Evolutionary conservation across 2,797 vertebrate species (phyloP).

Genomic region (Diglossa cyanea): DNA sequence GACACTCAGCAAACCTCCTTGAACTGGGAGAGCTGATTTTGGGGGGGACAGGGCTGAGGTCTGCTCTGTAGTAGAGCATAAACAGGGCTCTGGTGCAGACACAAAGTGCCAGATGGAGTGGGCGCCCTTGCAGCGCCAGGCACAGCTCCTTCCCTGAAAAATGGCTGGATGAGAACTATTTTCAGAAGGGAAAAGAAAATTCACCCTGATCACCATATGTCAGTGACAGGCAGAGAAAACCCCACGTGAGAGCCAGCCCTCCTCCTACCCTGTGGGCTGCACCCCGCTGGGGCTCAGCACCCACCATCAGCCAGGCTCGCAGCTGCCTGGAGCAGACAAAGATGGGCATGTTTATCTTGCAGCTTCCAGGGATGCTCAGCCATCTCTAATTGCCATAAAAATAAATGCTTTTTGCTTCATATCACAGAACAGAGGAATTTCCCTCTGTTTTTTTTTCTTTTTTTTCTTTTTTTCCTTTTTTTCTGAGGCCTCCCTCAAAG

Average conservation of each 20-base stretch:
- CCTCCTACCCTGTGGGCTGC: neutral
- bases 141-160: neutral
- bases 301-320: neutral
- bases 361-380: slow-evolving; percentile 42
- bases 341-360: slow-evolving; percentile 10
- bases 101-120: neutral
- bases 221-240: neutral
- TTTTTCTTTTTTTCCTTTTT: neutral
- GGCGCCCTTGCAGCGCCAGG: neutral
- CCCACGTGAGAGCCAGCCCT: neutral
- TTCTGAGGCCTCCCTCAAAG: slow-evolving; percentile 19
- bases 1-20: neutral
- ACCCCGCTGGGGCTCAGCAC: neutral
- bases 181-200: slow-evolving; percentile 4
- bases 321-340: neutral
- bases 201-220: neutral
- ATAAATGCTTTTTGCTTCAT: slow-evolving; percentile 41
- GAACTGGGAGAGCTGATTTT: neutral
- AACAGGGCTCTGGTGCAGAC: neutral
- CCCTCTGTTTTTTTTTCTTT: neutral
- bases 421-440: slow-evolving; percentile 38
- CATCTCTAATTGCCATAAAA: slow-evolving; percentile 56
- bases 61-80: neutral
- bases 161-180: neutral
- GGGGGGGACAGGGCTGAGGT: neutral